Evolutionary conservation across 1,140 invertebrate species (phyloP).

Genomic region (Tenebrio molitor): DNA sequence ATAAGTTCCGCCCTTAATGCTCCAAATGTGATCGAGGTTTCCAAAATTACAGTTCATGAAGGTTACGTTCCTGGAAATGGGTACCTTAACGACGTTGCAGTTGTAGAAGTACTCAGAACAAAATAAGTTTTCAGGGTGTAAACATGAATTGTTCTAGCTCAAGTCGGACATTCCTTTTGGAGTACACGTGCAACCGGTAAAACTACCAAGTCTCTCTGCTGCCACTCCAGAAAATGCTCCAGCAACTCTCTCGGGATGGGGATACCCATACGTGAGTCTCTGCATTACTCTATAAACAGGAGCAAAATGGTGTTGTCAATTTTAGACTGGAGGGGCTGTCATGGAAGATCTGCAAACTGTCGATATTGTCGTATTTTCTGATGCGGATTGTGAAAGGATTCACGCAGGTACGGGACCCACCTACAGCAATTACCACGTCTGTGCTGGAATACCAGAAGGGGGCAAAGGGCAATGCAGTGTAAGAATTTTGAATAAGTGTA

Average conservation of each 20-base stretch:
- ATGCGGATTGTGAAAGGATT: conserved; percentile 62
- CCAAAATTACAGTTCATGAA: background rate
- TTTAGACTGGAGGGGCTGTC: conserved; percentile 63
- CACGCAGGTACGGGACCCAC: conserved; percentile 49
- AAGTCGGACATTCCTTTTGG: background rate
- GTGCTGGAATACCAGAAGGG: conserved; percentile 65
- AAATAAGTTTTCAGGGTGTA: conserved; percentile 12
- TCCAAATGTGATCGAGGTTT: background rate
- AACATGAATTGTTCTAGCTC: conserved; percentile 14
- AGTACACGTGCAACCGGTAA: background rate
- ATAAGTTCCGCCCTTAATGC: conserved; percentile 30
- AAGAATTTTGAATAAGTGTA: conserved; percentile 41
- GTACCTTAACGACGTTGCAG: background rate
- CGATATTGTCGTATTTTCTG: conserved; percentile 61
- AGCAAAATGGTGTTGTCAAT: background rate
- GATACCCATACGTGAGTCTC: background rate
- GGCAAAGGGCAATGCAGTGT: conserved; percentile 67
- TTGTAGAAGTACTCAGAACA: background rate
- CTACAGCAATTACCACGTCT: conserved; percentile 57
- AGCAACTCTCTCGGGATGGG: conserved; percentile 13
- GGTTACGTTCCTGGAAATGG: background rate
- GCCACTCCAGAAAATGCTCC: background rate
- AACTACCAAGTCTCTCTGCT: background rate
- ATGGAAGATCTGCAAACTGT: conserved; percentile 64
- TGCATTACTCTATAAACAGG: background rate